Percentiles rank a stretch among this genome's conserved stretches.
Evolutionary conservation across 2,797 vertebrate genomes (phyloP).

Genomic region (Trematomus bernacchii): DNA sequence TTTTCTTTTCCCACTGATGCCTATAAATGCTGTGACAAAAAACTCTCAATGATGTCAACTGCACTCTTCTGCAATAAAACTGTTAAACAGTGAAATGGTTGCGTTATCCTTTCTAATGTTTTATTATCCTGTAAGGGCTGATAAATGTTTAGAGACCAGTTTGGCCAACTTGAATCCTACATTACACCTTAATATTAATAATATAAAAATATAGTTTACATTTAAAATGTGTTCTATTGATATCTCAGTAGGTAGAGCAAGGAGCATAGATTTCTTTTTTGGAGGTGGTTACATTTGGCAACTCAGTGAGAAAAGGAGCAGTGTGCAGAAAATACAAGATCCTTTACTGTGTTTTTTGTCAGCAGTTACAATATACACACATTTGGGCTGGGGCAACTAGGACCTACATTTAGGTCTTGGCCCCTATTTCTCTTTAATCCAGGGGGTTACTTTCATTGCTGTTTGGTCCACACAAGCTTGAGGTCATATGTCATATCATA

Average conservation of each 20-base stretch:
- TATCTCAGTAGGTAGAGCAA: not conserved
- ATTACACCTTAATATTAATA: not conserved
- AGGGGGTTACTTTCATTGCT: not conserved
- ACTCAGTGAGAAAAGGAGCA: not conserved
- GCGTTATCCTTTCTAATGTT: not conserved
- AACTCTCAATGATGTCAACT: not conserved
- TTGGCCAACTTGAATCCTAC: too few species aligned
- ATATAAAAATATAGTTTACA: too few species aligned
- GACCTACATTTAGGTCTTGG: not conserved
- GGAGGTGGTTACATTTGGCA: too few species aligned
- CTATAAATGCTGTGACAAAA: not conserved
- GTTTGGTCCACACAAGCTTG: not conserved
- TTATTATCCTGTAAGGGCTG: not conserved
- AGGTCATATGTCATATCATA: not conserved
- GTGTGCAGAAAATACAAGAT: not conserved
- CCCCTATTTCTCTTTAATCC: not conserved
- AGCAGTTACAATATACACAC: not conserved
- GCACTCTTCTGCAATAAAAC: constrained; percentile 59
- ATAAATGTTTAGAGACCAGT: not conserved
- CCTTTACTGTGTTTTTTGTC: not conserved
- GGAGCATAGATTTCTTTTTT: fast-evolving
- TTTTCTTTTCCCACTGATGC: constrained; percentile 19
- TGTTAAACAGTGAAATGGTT: constrained; percentile 6
- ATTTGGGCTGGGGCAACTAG: not conserved
- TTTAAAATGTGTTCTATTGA: not conserved